A percentile compares a stretch with the other conserved stretches of the same genome.
phyloP scores from a whole-genome alignment of 1,140 invertebrate species.

The Sesamia nonagrioides region DNA sequence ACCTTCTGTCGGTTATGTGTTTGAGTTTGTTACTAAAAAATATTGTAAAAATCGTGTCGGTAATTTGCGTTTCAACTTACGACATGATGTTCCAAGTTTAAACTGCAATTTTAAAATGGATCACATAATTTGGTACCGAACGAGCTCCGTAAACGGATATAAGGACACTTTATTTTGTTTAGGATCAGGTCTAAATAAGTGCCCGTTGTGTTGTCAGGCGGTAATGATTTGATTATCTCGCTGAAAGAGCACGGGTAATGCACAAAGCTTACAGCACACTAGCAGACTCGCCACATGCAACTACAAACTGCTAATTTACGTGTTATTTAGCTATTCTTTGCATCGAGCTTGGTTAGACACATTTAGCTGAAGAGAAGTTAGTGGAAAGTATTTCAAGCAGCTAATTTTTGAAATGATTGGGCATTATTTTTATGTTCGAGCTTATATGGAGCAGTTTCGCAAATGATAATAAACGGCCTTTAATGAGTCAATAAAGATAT shows the following conservation, averaged over 20 bases:
- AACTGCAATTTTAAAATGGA: conserved; percentile 51
- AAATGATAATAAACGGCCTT: conserved; percentile 28
- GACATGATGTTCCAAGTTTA: conserved; percentile 44
- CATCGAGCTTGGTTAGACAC: conserved; percentile 13
- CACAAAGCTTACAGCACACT: conserved; percentile 63
- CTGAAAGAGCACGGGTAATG: conserved; percentile 74
- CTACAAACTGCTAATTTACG: conserved; percentile 52
- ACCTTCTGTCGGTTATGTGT: conserved; percentile 75
- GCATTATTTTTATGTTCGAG: conserved; percentile 41
- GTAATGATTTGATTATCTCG: conserved; percentile 81
- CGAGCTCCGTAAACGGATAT: conserved; percentile 49
- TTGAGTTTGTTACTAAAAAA: conserved; percentile 68
- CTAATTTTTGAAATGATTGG: conserved; percentile 31
- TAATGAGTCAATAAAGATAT: conserved; percentile 54
- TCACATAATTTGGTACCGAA: conserved; percentile 57
- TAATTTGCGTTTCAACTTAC: conserved; percentile 62
- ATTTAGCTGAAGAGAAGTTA: neutral
- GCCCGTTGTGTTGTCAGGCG: conserved; percentile 69
- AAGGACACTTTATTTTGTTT: conserved; percentile 60
- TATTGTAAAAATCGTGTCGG: conserved; percentile 67
- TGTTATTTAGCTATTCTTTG: conserved; percentile 32
- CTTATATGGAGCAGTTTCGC: conserved; percentile 43
- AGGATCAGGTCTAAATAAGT: conserved; percentile 72
- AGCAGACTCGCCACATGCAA: conserved; percentile 56
- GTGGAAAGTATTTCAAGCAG: conserved; percentile 30